Percentiles rank a stretch among this genome's conserved stretches.
These are phyloP conservation scores for Nibea albiflora DNA, from an alignment of 2,113 vertebrate genomes.

Conservation along the genomic window DNA sequence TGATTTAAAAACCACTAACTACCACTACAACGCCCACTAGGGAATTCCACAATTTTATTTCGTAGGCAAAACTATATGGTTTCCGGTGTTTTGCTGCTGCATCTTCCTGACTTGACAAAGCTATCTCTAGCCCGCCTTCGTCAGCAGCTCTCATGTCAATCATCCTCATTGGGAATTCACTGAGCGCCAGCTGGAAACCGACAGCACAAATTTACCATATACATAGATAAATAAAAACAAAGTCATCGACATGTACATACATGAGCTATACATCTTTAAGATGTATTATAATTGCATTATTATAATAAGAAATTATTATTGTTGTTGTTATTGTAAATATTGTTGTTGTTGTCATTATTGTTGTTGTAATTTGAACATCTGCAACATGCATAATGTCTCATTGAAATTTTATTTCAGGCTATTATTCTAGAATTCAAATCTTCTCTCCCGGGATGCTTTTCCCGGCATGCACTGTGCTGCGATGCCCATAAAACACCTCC, in stretches of 20 bases:
- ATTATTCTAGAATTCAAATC: slow-evolving; percentile 37
- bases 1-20: too few relatives aligned
- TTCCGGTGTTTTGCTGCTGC: slow-evolving; percentile 14
- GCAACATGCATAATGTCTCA: not conserved
- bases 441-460: slow-evolving; percentile 39
- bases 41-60: slow-evolving; percentile 14
- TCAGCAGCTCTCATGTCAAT: slow-evolving; percentile 71
- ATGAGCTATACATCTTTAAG: not conserved
- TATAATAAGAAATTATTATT: not conserved
- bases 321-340: not conserved
- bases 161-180: slow-evolving; percentile 64
- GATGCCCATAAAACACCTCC: not conserved
- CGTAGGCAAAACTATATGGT: rapidly evolving
- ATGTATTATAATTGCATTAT: not conserved
- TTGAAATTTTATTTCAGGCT: not conserved
- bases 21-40: too few relatives aligned
- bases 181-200: slow-evolving; percentile 54
- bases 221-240: not conserved
- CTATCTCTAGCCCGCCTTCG: slow-evolving; percentile 55
- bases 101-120: slow-evolving; percentile 23
- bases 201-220: not conserved
- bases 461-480: slow-evolving; percentile 49
- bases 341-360: too few relatives aligned
- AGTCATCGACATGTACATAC: not conserved
- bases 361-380: too few relatives aligned